These are phyloP conservation scores for Solenopsis fugax DNA, from an alignment of 1,140 invertebrate species.

Conservation along the genomic window DNA sequence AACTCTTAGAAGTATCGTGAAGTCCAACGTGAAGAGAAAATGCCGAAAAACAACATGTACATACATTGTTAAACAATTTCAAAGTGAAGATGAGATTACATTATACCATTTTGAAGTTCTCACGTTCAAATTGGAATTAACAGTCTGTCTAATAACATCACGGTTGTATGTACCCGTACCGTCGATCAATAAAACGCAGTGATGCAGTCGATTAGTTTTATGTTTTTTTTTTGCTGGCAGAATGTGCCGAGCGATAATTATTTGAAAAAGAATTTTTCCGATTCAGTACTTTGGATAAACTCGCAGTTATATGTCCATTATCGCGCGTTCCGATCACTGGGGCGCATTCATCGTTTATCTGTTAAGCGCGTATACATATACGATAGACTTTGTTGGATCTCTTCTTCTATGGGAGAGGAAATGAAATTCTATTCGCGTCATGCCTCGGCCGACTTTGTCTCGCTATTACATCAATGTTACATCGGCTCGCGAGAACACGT, in stretches of 20 bases:
- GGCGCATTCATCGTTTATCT: slow-evolving; percentile 57
- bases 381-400: slow-evolving; percentile 41
- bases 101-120: not conserved
- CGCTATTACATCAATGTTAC: slow-evolving; percentile 63
- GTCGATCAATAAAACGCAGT: slow-evolving; percentile 49
- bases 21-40: too few relatives aligned
- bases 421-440: slow-evolving; percentile 63
- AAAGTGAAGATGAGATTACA: not conserved
- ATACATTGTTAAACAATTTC: not conserved
- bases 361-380: slow-evolving; percentile 39
- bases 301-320: slow-evolving; percentile 44
- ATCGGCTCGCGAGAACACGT: slow-evolving; percentile 37
- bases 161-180: not conserved
- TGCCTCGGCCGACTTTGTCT: slow-evolving; percentile 56
- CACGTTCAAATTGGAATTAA: slow-evolving; percentile 32
- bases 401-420: slow-evolving; percentile 48
- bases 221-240: slow-evolving; percentile 24
- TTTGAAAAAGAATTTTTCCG: slow-evolving; percentile 44
- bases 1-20: too few relatives aligned
- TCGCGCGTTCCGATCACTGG: slow-evolving; percentile 25
- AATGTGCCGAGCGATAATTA: slow-evolving; percentile 46
- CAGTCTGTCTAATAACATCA: slow-evolving; percentile 6
- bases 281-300: slow-evolving; percentile 47
- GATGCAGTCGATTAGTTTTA: slow-evolving; percentile 48
- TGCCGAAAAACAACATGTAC: too few relatives aligned